A percentile compares a stretch with the other conserved stretches of the same genome.
Conservation (phyloP, 35 echinoderm and acorn worm species). For the Diadema setosum region DNA sequence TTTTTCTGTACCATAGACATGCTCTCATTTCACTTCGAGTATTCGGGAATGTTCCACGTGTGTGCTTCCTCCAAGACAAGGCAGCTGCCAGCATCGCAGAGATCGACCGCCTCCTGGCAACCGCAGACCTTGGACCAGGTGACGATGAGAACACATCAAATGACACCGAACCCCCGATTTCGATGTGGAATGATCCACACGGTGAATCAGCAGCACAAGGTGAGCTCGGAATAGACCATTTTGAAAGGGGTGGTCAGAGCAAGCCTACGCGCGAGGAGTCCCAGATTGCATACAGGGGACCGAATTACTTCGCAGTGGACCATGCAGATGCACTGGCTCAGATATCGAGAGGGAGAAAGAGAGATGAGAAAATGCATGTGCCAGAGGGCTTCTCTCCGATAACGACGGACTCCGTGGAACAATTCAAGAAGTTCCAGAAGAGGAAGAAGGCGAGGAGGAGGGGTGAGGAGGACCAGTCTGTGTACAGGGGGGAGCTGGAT, state of each 20-base stretch:
- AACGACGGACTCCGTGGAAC: background rate
- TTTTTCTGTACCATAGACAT: slow-evolving; percentile 37
- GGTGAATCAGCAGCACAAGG: background rate
- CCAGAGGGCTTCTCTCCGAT: background rate
- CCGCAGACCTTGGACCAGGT: slow-evolving; percentile 57
- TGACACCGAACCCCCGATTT: background rate
- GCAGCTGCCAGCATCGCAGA: slow-evolving; percentile 60
- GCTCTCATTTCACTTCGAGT: slow-evolving; percentile 55
- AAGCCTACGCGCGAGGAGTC: background rate
- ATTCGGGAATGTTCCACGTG: slow-evolving; percentile 53
- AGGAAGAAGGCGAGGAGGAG: slow-evolving; percentile 22
- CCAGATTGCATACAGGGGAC: background rate
- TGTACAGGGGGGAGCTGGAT: slow-evolving; percentile 40
- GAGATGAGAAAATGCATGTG: background rate
- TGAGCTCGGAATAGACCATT: background rate
- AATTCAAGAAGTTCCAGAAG: slow-evolving; percentile 30
- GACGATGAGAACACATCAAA: background rate
- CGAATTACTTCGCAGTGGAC: slow-evolving; percentile 41
- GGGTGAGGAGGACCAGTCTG: background rate
- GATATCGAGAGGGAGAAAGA: background rate
- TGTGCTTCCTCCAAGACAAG: slow-evolving; percentile 72
- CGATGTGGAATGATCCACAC: background rate
- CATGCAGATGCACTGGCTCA: background rate
- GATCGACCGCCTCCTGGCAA: slow-evolving; percentile 54
- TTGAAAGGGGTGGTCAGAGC: background rate